Evolutionary conservation across 1,140 invertebrate genomes (phyloP).

Genomic region (Vollenhovia emeryi): DNA sequence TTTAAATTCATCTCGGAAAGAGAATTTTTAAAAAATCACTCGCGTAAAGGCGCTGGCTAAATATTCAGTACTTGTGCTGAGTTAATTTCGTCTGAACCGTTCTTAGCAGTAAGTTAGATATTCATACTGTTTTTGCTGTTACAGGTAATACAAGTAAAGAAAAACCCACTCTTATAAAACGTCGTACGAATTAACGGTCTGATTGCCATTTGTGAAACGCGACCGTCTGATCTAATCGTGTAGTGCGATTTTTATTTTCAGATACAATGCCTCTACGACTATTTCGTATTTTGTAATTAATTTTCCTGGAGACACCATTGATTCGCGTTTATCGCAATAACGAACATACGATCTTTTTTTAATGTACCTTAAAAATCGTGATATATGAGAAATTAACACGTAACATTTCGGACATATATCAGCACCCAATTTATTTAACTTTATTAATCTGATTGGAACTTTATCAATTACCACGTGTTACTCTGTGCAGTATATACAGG

Average conservation of each 20-base stretch:
- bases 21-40: conserved; percentile 41
- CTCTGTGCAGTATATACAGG: background rate
- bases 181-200: background rate
- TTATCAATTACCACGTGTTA: background rate
- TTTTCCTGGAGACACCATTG: background rate
- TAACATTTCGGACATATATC: conserved; percentile 1
- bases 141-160: background rate
- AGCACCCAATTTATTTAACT: background rate
- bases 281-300: background rate
- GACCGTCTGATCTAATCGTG: background rate
- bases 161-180: background rate
- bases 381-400: background rate
- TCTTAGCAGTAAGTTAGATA: conserved; percentile 39
- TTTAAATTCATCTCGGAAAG: conserved; percentile 36
- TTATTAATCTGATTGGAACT: conserved; percentile 24
- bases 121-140: conserved; percentile 60
- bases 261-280: background rate
- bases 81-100: conserved; percentile 56
- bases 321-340: background rate
- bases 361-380: background rate
- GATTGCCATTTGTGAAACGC: background rate
- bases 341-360: background rate
- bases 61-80: conserved; percentile 63
- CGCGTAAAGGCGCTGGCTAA: conserved; percentile 42
- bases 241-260: background rate